Conservation (phyloP, 2,888 invertebrate genomes). For the Melinaea marsaeus region DNA sequence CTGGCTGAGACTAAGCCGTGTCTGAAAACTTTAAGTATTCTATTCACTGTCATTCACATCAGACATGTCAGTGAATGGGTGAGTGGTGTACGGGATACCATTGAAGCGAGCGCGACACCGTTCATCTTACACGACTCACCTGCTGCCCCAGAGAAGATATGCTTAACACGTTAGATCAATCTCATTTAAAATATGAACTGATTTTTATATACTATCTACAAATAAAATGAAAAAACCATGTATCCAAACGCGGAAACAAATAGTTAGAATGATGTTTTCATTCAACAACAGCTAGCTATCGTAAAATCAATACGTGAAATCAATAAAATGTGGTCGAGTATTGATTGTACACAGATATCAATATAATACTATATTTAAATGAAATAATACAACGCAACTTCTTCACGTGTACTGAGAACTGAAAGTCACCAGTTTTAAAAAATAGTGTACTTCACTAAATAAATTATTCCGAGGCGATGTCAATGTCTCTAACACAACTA, state of each 20-base stretch:
- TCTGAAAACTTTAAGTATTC: neutral
- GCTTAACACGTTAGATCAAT: neutral
- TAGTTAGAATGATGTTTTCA: constrained; percentile 21
- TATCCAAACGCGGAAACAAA: constrained; percentile 4
- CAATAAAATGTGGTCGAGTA: constrained; percentile 32
- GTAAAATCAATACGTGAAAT: constrained; percentile 21
- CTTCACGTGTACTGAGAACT: no score
- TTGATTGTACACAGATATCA: constrained; percentile 21
- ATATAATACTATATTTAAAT: neutral
- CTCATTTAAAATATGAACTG: neutral
- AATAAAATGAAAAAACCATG: neutral
- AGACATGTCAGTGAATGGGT: constrained; percentile 67
- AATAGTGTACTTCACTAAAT: no score
- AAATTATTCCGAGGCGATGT: no score
- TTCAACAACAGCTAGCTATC: constrained; percentile 24
- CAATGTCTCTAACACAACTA: no score
- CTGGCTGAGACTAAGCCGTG: no score
- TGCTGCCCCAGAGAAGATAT: constrained; percentile 56
- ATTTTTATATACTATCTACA: neutral
- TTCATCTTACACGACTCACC: constrained; percentile 63
- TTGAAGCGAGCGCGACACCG: constrained; percentile 55
- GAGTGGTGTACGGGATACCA: constrained; percentile 59
- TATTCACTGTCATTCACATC: constrained; percentile 29
- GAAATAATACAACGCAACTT: neutral
- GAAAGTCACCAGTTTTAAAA: no score